Evolutionary conservation across 2,113 vertebrate genomes (phyloP), one percentile per base, ranked within the genome.

Genomic region (Eira barbara): DNA sequence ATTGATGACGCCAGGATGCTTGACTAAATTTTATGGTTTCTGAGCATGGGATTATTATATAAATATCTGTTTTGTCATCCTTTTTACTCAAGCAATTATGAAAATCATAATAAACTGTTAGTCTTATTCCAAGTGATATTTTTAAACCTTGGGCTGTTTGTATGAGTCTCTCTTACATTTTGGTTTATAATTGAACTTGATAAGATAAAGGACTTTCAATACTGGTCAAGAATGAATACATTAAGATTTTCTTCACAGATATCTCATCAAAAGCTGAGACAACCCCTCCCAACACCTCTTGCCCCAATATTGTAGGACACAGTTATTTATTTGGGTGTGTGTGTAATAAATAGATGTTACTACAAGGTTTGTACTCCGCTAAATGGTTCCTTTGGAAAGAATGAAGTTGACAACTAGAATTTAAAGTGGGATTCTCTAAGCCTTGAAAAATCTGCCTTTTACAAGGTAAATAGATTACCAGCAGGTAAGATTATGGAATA

Each of bases 231-330:
- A 71, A 18, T 86, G 79, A 88, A n/a, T 4, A 81, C 0, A n/a
- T 5, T 39, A 91, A 90, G 25, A n/a, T 1, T 83, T 67, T 96
- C 25, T 86, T 73, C 15, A 63, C 7, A 93, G 11, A 29, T 2
- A 23, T 10, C 8, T 92, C 65, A 71, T 74, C 36, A 65, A 87
- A 89, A 67, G 23, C 31, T 94, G 27, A 83, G 3, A 78, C 31
- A 23, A 20, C 0, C 2, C 1, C 6, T 7, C 0, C 0, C 6
- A 36, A 25, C 8, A 15, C 1, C 27, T 57, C 7, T 57, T 17
- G 0, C 49, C 34, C 13, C 11, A 47, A 10, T 61, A 57, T 52
- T 61, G 18, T 63, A 6, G 25, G 7, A 49, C 29, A 5, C 34
- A 91, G 45, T 69, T 95, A 13, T 57, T 7, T 79, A 10, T 81